phyloP scores from a whole-genome alignment of 2,888 invertebrate species.

The Ctena decussata region DNA sequence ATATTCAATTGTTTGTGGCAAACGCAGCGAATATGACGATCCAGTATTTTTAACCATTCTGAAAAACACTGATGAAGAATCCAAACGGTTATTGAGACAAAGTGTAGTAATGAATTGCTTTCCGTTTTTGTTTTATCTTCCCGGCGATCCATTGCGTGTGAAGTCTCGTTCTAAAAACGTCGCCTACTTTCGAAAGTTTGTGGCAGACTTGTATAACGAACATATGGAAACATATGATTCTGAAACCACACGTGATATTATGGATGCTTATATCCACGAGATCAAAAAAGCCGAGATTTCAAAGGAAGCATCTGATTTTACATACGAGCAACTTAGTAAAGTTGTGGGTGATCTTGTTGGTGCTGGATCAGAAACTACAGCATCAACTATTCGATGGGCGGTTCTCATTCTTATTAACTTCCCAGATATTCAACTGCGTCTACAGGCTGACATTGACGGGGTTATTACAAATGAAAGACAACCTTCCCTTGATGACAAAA shows the following conservation, averaged over 20 bases:
- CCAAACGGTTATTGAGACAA: not conserved
- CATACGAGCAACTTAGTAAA: not conserved
- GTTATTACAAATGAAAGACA: conserved; percentile 25
- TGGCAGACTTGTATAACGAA: conserved; percentile 25
- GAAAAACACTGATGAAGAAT: conserved; percentile 23
- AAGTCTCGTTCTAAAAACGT: not conserved
- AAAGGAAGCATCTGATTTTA: not conserved
- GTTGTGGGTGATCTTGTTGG: conserved; percentile 51
- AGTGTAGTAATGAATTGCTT: conserved; percentile 30
- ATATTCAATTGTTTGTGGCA: conserved; percentile 45
- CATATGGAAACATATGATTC: conserved; percentile 45
- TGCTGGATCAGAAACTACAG: conserved; percentile 57
- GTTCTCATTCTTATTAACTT: conserved; percentile 34
- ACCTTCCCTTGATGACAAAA: conserved; percentile 31
- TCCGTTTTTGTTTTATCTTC: conserved; percentile 46
- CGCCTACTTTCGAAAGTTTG: not conserved
- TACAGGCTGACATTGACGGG: not conserved
- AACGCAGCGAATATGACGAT: conserved; percentile 50
- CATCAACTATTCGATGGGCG: conserved; percentile 51
- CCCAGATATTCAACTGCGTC: not conserved
- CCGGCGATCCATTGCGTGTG: conserved; percentile 32
- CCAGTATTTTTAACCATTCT: conserved; percentile 34
- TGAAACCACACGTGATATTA: conserved; percentile 45
- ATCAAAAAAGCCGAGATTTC: conserved; percentile 3
- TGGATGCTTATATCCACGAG: conserved; percentile 54